A percentile compares a stretch with the other conserved stretches of the same genome.
Evolutionary conservation across 2,113 vertebrate genomes (phyloP).

Genomic region (Panurus biarmicus): DNA sequence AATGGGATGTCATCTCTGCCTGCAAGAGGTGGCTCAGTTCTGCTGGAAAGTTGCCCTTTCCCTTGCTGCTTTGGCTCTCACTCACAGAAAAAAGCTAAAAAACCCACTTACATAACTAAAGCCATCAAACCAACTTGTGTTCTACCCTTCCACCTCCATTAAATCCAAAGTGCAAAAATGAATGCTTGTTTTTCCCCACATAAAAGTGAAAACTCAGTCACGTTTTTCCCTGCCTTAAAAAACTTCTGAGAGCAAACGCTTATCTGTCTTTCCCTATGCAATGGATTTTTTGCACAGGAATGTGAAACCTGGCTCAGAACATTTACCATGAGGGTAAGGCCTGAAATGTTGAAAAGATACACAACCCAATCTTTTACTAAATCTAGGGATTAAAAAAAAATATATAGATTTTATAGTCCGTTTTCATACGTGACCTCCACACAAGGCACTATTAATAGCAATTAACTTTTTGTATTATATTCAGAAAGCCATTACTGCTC

Average conservation of each 20-base stretch:
- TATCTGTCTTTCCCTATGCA: neutral
- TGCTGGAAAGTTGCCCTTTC: neutral
- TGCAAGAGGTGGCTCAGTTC: neutral
- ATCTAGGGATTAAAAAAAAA: neutral
- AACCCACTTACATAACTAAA: neutral
- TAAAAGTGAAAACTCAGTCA: neutral
- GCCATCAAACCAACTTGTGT: neutral
- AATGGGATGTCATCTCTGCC: neutral
- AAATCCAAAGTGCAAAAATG: neutral
- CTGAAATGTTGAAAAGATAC: neutral
- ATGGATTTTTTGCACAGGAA: neutral
- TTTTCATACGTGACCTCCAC: constrained; percentile 27
- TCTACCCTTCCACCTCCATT: neutral
- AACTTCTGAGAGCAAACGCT: neutral
- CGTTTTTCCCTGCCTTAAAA: neutral
- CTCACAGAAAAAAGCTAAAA: neutral
- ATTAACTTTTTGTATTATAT: constrained; percentile 45
- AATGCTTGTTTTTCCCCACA: accelerated
- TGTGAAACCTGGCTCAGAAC: neutral
- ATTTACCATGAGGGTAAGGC: neutral
- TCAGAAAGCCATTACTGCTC: constrained; percentile 45
- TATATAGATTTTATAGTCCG: neutral
- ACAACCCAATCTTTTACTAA: neutral
- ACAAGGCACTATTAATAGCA: constrained; percentile 35
- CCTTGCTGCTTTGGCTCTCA: neutral